Evolutionary conservation across 1,140 invertebrate genomes (phyloP).

Genomic region (Marisa cornuarietis): DNA sequence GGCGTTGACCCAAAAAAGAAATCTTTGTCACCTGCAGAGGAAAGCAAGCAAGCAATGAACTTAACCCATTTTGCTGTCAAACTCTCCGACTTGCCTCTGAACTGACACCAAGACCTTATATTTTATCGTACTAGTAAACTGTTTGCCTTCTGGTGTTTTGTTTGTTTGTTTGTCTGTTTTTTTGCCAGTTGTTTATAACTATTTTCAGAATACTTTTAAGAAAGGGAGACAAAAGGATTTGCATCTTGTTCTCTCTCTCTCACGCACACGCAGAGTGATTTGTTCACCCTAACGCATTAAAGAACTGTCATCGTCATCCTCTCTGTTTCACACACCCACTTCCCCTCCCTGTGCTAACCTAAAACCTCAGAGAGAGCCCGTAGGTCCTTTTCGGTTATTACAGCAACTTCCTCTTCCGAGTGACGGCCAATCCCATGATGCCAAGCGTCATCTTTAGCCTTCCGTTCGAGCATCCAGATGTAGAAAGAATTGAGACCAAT

Average conservation of each 20-base stretch:
- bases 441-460: conserved; percentile 18
- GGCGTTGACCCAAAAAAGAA: conserved; percentile 60
- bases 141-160: no score
- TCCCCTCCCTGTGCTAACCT: conserved; percentile 24
- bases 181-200: no score
- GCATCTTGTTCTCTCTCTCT: no score
- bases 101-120: no score
- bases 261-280: not conserved
- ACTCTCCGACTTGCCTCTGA: no score
- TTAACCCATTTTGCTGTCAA: no score
- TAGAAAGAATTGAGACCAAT: conserved; percentile 17
- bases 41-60: not conserved
- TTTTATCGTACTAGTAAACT: no score
- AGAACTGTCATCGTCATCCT: not conserved
- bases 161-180: no score
- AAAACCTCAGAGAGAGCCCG: conserved; percentile 36
- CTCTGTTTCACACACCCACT: not conserved
- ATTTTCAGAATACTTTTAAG: no score
- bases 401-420: conserved; percentile 30
- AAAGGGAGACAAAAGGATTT: no score
- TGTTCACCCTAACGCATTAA: not conserved
- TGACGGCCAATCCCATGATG: conserved; percentile 43
- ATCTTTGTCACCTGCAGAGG: conserved; percentile 56
- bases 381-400: conserved; percentile 36
- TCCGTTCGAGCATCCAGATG: conserved; percentile 31